Base-by-base conservation (phyloP, 1,140 invertebrate genomes). In the Drosophila eugracilis region DNA sequence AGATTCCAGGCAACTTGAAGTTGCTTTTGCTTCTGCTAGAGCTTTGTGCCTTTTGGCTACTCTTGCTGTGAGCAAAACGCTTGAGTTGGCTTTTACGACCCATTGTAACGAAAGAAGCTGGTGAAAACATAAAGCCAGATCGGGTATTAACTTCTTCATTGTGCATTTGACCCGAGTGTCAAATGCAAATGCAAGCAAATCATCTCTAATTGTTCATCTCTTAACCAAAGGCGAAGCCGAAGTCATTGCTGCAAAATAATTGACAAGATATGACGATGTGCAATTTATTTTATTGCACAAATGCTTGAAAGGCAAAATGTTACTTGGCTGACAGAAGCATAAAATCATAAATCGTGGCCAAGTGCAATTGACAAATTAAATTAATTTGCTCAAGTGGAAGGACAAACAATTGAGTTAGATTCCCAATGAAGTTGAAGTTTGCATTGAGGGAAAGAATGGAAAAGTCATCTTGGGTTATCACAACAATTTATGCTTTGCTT, bases 41-140 rank as follows among this genome's bases (percentile, higher is more conserved):
- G 30, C 28, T 30, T 28, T 5, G 6, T 36, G 36, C 36, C 15
- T 32, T 34, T 42, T 12, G 53, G 53, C 41, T 21, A 30, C 53
- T n/a, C n/a, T 34, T 22, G 53, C 39, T 45, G 53, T 24, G 39
- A 32, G 10, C 78, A 81, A 79, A 66, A 58, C 54, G 14, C 54
- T 80, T 86, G 63, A 74, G 65, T 85, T 81, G 65, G 71, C 59
- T 70, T 70, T 81, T 86, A 85, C 80, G 79, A 84, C 65, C 83
- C 80, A 78, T 62, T 85, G 78, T 75, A 28, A 15, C 4, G 21
- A 28, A 21, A 17, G 21, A 39, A 39, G 36, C 36, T 39, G 36
- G 7, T 15, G 36, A 42, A 36, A 17, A 36, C 28, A 45, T 15
- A 36, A 34, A 45, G 15, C 22, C 28, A 62, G 17, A 24, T 37